Evolutionary conservation across 2,113 vertebrate species (phyloP), one percentile per base, ranked within the genome.

Genomic region (Rhabdornis inornatus): DNA sequence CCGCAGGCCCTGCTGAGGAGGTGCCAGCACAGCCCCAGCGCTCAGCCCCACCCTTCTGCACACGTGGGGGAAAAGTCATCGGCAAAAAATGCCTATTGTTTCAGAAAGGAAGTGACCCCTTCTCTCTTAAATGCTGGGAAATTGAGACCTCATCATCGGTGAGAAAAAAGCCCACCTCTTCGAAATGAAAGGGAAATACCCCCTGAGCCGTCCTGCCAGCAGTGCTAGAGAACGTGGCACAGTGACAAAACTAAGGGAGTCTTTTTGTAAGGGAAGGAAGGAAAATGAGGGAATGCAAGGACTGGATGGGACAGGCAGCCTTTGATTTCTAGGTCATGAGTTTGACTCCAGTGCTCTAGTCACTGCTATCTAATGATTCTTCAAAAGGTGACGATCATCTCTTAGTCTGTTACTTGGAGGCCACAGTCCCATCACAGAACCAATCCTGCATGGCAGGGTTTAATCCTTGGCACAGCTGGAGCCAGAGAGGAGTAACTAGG

Each of bases 41-140:
- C 35, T 25, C 71, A 52, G 56, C 60, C 50, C 92, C 68, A 47
- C 37, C 59, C 39, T 70, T 12, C 59, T 16, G 82, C 82, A 52
- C 69, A 37, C 40, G 16, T 2, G 35, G 52, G 45, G 49, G 33
- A 86, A 90, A 83, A 92, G 80, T 96, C 90, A 95, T 53, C 90
- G 74, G 72, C 57, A 85, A 94, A 85, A 96, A 95, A 96, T 83
- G 94, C 49, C 75, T 91, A 96, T 95, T 98, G 97, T 98, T 98
- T 98, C 89, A 92, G 94, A 96, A 92, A 88, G 96, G 95, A 97
- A 97, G 91, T 94, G 95, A 91, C 75, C 87, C 90, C 72, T 96
- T 97, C 86, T 83, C 93, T 91, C 86, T 80, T 78, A 95, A 94
- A 93, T 95, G 78, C 78, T 93, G 71, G 95, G 92, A 97, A 97